Conservation (phyloP, 2,888 invertebrate genomes). For the Hirtodrosophila confusa region DNA sequence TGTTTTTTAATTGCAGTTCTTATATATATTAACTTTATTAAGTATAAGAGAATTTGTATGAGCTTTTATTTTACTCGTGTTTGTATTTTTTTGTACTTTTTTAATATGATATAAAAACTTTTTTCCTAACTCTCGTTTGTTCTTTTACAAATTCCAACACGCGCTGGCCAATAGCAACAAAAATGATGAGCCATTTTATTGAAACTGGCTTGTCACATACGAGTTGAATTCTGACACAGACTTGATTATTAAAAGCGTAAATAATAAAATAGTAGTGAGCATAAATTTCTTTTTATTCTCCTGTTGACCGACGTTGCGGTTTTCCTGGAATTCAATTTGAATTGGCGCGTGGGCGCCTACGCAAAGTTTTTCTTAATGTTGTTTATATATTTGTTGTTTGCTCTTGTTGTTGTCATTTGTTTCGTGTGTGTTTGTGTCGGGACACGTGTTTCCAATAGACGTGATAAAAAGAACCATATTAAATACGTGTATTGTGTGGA, state of each 20-base stretch:
- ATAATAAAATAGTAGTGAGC: conserved; percentile 30
- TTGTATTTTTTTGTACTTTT: no score
- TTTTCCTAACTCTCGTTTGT: no score
- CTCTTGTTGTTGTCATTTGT: conserved; percentile 26
- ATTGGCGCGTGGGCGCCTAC: conserved; percentile 43
- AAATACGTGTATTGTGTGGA: conserved; percentile 30
- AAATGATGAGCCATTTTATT: conserved; percentile 27
- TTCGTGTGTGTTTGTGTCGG: conserved; percentile 16
- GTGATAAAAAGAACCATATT: conserved; percentile 48
- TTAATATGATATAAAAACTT: no score
- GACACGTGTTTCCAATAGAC: conserved; percentile 27
- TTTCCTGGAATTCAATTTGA: conserved; percentile 18
- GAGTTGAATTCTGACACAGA: conserved; percentile 3
- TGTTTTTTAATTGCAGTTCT: no score
- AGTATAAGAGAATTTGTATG: no score
- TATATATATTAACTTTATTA: no score
- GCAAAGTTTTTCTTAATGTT: conserved; percentile 28
- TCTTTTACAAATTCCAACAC: no score
- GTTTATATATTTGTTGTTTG: conserved; percentile 43
- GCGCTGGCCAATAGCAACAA: not conserved
- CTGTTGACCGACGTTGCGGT: conserved; percentile 9
- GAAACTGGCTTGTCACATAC: conserved; percentile 9
- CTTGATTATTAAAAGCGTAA: conserved; percentile 40
- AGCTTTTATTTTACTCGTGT: no score
- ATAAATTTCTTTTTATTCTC: conserved; percentile 33